Percentiles rank a stretch among this genome's conserved stretches.
phyloP scores from a whole-genome alignment of 1,140 invertebrate species.

The Pseudoatta argentina region DNA sequence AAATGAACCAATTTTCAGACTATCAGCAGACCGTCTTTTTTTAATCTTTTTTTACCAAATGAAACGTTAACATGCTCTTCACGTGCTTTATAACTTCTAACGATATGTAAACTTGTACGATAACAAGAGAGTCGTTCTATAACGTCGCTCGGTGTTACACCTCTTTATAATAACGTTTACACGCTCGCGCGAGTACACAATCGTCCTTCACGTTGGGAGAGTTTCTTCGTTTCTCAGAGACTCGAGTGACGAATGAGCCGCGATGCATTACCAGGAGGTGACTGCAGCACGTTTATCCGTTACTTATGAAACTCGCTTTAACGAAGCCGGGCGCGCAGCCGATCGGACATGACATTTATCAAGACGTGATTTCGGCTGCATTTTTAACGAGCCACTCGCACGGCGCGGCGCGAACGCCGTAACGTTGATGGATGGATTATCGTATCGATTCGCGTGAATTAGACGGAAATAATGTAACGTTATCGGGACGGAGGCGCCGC shows the following conservation, averaged over 20 bases:
- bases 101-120: constrained; percentile 48
- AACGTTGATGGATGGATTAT: constrained; percentile 72
- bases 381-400: constrained; percentile 68
- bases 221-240: constrained; percentile 59
- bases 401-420: constrained; percentile 22
- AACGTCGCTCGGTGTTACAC: constrained; percentile 19
- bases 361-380: constrained; percentile 70
- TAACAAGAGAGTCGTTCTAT: constrained; percentile 42
- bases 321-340: constrained; percentile 40
- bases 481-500: constrained; percentile 45
- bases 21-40: neutral
- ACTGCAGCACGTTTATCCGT: constrained; percentile 52
- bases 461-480: constrained; percentile 71
- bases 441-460: constrained; percentile 70
- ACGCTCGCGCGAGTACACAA: constrained; percentile 25
- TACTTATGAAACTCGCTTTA: constrained; percentile 61
- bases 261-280: constrained; percentile 65
- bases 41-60: neutral
- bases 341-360: constrained; percentile 71
- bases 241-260: constrained; percentile 55
- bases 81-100: constrained; percentile 22
- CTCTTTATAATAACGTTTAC: constrained; percentile 57
- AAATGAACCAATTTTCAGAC: neutral
- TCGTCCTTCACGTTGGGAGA: constrained; percentile 18
- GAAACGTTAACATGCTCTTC: neutral